Base-by-base conservation (phyloP, 2,797 vertebrate genomes). In the Rhabdomys pumilio region DNA sequence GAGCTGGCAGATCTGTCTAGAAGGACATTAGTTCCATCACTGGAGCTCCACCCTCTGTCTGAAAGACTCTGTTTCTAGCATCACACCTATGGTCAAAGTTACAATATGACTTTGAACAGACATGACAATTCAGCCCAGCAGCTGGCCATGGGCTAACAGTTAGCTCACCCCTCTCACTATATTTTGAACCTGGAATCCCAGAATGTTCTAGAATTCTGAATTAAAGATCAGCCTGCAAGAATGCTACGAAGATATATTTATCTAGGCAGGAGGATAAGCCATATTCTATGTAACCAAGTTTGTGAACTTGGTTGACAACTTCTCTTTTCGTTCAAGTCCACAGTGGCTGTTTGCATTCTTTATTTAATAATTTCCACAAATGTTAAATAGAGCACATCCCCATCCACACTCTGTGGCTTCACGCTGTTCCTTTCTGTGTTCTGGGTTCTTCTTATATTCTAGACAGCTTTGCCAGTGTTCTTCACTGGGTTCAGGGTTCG, bases 151-250 rank as follows among this genome's bases (percentile, higher is more conserved):
- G 34, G 22, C 9, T 81, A 50, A 90, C 14, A 29, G 2, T 19
- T 82, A 41, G 34, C 24, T 89, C 44, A 87, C 11, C 73, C 2
- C 3, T 72, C 24, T 10, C 15, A 41, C 57, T 86, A 31, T 6
- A 63, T 91, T 73, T 89, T 75, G 79, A 94, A n/a, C 82, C 17
- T 87, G 55, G 47, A 96, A 97, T 77, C 91, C 31, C 72, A 85
- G 34, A 57, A 83, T 88, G 22, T 73, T 89, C 41, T 14, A 65
- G 41, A 86, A 96, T 87, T 91, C 76, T 10, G 80, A 72, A 79
- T 63, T 84, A 53, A 20, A 95, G 41, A 1, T 55, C 63, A 44
- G 55, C 22, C n/a, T 75, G 76, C 61, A 29, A 67, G 6, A 22
- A 82, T 87, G 72, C 55, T 80, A 84, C 65, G 50, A 84, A 76